Percentiles rank a stretch among this genome's conserved stretches.
These are phyloP conservation scores for Hyla sarda DNA, from an alignment of 2,113 vertebrate genomes.

Conservation along the genomic window DNA sequence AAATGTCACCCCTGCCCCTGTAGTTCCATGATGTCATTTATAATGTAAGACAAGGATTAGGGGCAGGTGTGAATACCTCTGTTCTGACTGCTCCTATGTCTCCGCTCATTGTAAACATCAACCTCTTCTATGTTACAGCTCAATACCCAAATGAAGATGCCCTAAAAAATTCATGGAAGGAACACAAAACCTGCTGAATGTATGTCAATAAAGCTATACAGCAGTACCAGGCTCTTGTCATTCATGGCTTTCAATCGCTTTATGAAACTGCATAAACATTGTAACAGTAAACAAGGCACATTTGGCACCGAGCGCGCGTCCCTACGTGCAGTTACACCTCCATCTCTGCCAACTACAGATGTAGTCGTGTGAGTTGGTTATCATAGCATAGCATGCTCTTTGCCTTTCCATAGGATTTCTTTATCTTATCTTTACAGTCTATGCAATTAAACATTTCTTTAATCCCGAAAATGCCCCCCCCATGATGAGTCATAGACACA, in stretches of 20 bases:
- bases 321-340: neutral
- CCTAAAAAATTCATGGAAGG: conserved; percentile 25
- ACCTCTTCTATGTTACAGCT: conserved; percentile 42
- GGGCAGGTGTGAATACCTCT: conserved; percentile 17
- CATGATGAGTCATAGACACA: no score
- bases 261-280: conserved; percentile 15
- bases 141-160: conserved; percentile 18
- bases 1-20: conserved; percentile 5
- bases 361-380: neutral
- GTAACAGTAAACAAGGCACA: conserved; percentile 3
- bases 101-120: conserved; percentile 15
- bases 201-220: conserved; percentile 23
- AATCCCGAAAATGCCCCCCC: no score
- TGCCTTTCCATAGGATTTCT: neutral
- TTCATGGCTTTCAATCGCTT: neutral
- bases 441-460: no score
- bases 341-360: neutral
- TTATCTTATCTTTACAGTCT: neutral
- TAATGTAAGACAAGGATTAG: neutral
- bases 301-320: neutral
- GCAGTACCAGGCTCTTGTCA: neutral
- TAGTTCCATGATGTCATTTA: conserved; percentile 1
- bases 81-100: conserved; percentile 18
- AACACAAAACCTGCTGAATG: neutral
- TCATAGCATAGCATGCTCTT: neutral